Percentiles rank a stretch among this genome's conserved stretches.
phyloP scores from a whole-genome alignment of 2,888 invertebrate species.

The Agrypnus murinus region DNA sequence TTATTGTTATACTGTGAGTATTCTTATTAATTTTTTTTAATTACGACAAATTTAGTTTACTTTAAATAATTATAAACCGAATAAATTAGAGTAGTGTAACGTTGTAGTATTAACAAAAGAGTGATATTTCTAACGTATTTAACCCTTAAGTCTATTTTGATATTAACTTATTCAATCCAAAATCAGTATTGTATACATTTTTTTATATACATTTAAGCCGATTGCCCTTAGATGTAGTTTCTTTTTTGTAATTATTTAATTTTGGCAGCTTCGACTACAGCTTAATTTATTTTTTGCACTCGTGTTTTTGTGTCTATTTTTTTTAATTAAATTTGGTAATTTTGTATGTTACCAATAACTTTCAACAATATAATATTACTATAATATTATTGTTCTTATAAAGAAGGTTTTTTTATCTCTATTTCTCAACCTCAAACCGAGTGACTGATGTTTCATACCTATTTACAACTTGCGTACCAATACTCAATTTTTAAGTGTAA shows the following conservation, averaged over 20 bases:
- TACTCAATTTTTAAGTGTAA: conserved; percentile 49
- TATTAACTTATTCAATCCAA: conserved; percentile 67
- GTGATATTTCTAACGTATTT: conserved; percentile 68
- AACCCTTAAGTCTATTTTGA: conserved; percentile 58
- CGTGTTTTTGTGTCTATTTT: conserved; percentile 9
- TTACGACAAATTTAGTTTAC: background rate
- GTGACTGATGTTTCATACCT: conserved; percentile 50
- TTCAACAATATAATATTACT: no score
- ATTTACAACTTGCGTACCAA: conserved; percentile 49
- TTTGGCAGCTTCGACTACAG: conserved; percentile 60
- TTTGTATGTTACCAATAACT: conserved; percentile 10
- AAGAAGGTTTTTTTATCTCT: conserved; percentile 11
- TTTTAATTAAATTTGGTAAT: conserved; percentile 6
- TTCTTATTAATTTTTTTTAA: conserved; percentile 1
- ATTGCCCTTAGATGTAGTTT: conserved; percentile 56
- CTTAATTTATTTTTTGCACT: conserved; percentile 48
- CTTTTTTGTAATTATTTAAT: conserved; percentile 49
- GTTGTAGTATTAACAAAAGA: conserved; percentile 69
- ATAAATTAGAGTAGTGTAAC: conserved; percentile 60
- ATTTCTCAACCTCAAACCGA: conserved; percentile 37
- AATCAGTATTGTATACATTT: conserved; percentile 71
- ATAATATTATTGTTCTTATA: conserved; percentile 3
- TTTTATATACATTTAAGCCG: conserved; percentile 60
- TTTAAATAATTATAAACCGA: conserved; percentile 48
- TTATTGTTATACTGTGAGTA: background rate